Percentiles rank a stretch among this genome's conserved stretches.
Conservation (phyloP, 2,888 invertebrate genomes). For the Isoperla grammatica region DNA sequence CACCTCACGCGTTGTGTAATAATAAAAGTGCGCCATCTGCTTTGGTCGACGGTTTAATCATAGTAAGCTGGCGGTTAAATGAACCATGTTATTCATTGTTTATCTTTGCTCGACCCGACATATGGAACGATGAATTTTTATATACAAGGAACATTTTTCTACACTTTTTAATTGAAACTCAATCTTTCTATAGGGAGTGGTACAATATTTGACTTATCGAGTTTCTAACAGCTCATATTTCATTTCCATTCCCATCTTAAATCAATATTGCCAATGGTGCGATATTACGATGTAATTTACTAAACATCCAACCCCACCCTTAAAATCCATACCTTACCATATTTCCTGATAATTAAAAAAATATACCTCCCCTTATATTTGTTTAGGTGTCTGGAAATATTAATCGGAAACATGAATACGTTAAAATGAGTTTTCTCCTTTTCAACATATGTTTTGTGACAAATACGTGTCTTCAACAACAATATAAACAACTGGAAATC, state of each 20-base stretch:
- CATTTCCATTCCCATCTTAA: not conserved
- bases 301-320: not conserved
- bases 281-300: not conserved
- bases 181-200: no score
- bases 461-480: not conserved
- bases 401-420: not conserved
- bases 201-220: not conserved
- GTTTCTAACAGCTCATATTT: not conserved
- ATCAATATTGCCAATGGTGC: not conserved
- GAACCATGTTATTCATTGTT: no score
- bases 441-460: slow-evolving; percentile 9
- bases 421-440: not conserved
- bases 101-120: no score
- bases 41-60: no score
- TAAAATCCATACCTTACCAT: not conserved
- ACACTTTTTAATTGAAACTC: no score
- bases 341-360: slow-evolving; percentile 21
- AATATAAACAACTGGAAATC: slow-evolving; percentile 11
- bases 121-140: no score
- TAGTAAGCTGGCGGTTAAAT: no score
- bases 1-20: no score
- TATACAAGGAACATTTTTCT: no score
- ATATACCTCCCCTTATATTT: slow-evolving; percentile 8
- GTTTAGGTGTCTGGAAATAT: slow-evolving; percentile 14
- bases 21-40: no score